These are phyloP conservation scores for Cistogaster globosa DNA, from an alignment of 2,888 invertebrate genomes.

Conservation along the genomic window DNA sequence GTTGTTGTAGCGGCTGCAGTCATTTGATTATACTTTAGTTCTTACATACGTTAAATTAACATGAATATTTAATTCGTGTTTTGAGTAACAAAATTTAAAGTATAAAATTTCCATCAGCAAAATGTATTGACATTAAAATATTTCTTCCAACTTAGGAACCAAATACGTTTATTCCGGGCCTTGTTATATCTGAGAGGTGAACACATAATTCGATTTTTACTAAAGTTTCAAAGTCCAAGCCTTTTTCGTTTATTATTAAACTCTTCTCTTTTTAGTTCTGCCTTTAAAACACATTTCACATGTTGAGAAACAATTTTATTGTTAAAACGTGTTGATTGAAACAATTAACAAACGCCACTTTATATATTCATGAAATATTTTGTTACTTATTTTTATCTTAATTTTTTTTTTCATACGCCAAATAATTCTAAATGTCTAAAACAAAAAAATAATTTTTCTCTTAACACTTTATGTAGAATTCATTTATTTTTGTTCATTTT, in stretches of 20 bases:
- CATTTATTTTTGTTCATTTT: constrained; percentile 21
- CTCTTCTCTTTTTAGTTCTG: background rate
- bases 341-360: constrained; percentile 77
- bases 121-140: too few species aligned
- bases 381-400: background rate
- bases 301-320: constrained; percentile 56
- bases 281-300: constrained; percentile 1
- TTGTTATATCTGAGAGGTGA: too few species aligned
- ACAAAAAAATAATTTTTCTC: constrained; percentile 59
- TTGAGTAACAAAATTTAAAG: too few species aligned
- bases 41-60: too few species aligned
- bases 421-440: constrained; percentile 50
- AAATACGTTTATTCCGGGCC: too few species aligned
- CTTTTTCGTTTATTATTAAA: background rate
- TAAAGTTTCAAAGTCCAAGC: too few species aligned
- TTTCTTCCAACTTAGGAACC: too few species aligned
- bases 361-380: constrained; percentile 25
- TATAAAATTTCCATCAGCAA: too few species aligned
- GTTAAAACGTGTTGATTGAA: constrained; percentile 79
- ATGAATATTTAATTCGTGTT: too few species aligned
- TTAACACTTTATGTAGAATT: constrained; percentile 43
- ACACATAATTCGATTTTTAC: too few species aligned
- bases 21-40: too few species aligned
- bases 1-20: too few species aligned
- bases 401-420: constrained; percentile 24